phyloP scores from a whole-genome alignment of 2,888 invertebrate genomes.

The Clepsis dumicolana region DNA sequence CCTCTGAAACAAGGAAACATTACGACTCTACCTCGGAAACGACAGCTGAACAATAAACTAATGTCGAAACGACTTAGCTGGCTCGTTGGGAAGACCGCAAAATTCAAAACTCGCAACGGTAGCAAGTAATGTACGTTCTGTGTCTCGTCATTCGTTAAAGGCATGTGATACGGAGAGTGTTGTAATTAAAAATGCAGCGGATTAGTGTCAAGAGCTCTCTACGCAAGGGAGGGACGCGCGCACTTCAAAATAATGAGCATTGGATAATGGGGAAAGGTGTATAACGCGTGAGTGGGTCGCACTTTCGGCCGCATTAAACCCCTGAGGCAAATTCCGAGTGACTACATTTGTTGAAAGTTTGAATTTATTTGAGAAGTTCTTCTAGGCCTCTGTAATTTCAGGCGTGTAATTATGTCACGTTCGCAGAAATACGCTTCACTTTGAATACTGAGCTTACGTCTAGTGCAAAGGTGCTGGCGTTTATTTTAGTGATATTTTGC shows the following conservation, averaged over 20 bases:
- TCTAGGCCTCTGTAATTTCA: neutral
- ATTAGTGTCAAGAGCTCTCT: slow-evolving; percentile 41
- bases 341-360: slow-evolving; percentile 5
- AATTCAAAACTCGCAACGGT: neutral
- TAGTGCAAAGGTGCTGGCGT: neutral
- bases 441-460: neutral
- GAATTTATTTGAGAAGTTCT: slow-evolving; percentile 11
- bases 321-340: slow-evolving; percentile 9
- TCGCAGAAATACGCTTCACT: neutral
- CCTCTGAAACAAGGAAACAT: slow-evolving; percentile 23
- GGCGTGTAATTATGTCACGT: slow-evolving; percentile 1
- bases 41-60: slow-evolving; percentile 6
- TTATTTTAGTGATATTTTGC: neutral
- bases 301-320: slow-evolving; percentile 17
- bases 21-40: neutral
- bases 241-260: slow-evolving; percentile 59
- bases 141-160: slow-evolving; percentile 1
- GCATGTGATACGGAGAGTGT: slow-evolving; percentile 11
- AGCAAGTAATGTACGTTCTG: slow-evolving; percentile 24
- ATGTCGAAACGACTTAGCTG: neutral
- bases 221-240: slow-evolving; percentile 45
- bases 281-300: slow-evolving; percentile 31
- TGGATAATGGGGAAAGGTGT: slow-evolving; percentile 40
- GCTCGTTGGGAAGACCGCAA: neutral
- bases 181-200: slow-evolving; percentile 43